Evolutionary conservation across 1,140 invertebrate genomes (phyloP).

Genomic region (Sitophilus oryzae): DNA sequence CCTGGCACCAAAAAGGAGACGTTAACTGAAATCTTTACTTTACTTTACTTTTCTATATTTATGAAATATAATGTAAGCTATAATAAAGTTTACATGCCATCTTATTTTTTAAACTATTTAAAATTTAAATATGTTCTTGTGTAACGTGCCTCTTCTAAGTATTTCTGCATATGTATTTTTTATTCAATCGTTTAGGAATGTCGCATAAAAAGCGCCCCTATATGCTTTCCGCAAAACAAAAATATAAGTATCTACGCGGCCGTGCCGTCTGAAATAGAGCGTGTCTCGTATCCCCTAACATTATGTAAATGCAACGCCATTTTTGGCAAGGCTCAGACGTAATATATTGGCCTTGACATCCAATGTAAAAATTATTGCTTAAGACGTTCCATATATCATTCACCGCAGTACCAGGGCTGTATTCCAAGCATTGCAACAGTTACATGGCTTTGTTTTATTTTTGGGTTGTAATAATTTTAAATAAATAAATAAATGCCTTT

Average conservation of each 20-base stretch:
- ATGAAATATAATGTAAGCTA: too few relatives aligned
- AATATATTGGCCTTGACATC: conserved; percentile 19
- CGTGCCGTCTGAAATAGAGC: background rate
- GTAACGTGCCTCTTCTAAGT: too few relatives aligned
- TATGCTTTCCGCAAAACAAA: background rate
- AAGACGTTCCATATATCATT: conserved; percentile 13
- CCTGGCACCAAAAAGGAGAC: too few relatives aligned
- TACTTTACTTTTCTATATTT: too few relatives aligned
- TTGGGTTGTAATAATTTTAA: too few relatives aligned
- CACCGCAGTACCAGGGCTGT: background rate
- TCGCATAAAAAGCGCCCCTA: background rate
- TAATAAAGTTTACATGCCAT: too few relatives aligned
- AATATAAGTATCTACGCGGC: background rate
- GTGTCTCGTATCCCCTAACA: conserved; percentile 2
- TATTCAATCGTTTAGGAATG: background rate
- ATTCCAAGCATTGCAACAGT: too few relatives aligned
- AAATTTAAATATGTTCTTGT: too few relatives aligned
- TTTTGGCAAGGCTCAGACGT: conserved; percentile 18
- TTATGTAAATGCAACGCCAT: conserved; percentile 17
- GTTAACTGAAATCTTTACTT: too few relatives aligned
- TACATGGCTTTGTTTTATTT: too few relatives aligned
- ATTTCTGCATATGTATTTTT: background rate
- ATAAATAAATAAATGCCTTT: too few relatives aligned
- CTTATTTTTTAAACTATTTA: too few relatives aligned
- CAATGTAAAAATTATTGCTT: conserved; percentile 20